Conservation (phyloP, 2,113 vertebrate species). For the Cavia aperea region DNA sequence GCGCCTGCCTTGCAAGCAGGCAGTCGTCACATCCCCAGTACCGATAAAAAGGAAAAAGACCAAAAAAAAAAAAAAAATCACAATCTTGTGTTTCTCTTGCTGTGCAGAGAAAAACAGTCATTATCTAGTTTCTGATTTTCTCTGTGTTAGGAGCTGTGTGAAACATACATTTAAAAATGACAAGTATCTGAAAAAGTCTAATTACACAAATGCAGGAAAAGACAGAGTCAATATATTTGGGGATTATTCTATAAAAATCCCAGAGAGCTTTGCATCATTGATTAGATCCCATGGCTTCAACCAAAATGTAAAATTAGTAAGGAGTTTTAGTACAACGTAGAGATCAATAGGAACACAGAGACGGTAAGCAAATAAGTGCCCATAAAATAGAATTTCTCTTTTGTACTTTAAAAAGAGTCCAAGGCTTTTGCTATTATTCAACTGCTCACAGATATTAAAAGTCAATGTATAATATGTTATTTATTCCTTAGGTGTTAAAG, state of each 20-base stretch:
- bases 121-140: not conserved
- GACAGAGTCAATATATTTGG: slow-evolving; percentile 10
- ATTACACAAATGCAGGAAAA: slow-evolving; percentile 15
- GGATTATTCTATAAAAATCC: slow-evolving; percentile 35
- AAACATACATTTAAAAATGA: slow-evolving; percentile 26
- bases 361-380: not conserved
- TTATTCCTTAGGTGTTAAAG: slow-evolving; percentile 9
- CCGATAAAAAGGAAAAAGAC: too few relatives aligned
- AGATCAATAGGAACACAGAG: slow-evolving; percentile 22
- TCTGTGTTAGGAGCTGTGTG: not conserved
- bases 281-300: slow-evolving; percentile 12
- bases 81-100: not conserved
- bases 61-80: not conserved
- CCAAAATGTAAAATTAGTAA: slow-evolving; percentile 28
- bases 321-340: not conserved
- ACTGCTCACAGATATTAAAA: not conserved
- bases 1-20: too few relatives aligned
- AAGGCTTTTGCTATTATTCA: not conserved
- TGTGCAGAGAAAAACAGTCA: slow-evolving; percentile 5
- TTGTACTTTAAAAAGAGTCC: slow-evolving; percentile 28
- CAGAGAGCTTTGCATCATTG: not conserved
- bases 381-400: slow-evolving; percentile 47
- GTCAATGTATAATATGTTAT: not conserved
- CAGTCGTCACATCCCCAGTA: too few relatives aligned
- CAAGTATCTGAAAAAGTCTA: slow-evolving; percentile 12